These are phyloP conservation scores for Plumapathes pennacea DNA, from an alignment of 92 coral and sea anemone genomes.

Conservation along the genomic window DNA sequence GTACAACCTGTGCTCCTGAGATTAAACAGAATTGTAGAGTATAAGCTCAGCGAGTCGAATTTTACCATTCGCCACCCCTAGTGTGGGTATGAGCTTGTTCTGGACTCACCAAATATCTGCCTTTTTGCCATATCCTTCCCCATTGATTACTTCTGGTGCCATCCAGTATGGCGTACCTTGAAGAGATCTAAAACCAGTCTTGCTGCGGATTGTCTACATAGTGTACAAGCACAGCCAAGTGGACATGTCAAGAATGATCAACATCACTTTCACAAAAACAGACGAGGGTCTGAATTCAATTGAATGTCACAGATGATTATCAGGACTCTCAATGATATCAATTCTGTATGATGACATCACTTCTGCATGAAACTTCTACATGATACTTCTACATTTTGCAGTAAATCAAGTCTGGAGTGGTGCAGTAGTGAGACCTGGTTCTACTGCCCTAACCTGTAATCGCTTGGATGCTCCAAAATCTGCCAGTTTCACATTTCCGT, in stretches of 20 bases:
- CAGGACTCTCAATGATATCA: neutral
- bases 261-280: too few species aligned
- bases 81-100: neutral
- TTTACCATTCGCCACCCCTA: neutral
- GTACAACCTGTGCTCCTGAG: slow-evolving; percentile 98
- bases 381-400: too few species aligned
- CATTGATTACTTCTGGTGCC: slow-evolving; percentile 99
- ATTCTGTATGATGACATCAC: neutral
- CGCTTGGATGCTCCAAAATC: slow-evolving; percentile 99
- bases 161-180: slow-evolving; percentile 99
- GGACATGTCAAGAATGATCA: too few species aligned
- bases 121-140: slow-evolving; percentile 95
- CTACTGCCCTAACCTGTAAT: slow-evolving; percentile 64
- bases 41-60: neutral
- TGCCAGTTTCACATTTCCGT: slow-evolving; percentile 93
- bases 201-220: slow-evolving; percentile 92
- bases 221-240: neutral
- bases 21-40: neutral
- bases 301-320: neutral
- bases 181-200: slow-evolving; percentile 95
- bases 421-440: too few species aligned
- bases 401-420: too few species aligned
- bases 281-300: too few species aligned
- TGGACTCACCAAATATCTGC: slow-evolving; percentile 91
- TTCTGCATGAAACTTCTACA: neutral